A percentile compares a stretch with the other conserved stretches of the same genome.
phyloP scores from a whole-genome alignment of 64 coral and sea anemone genomes.

The Montipora efflorescens region DNA sequence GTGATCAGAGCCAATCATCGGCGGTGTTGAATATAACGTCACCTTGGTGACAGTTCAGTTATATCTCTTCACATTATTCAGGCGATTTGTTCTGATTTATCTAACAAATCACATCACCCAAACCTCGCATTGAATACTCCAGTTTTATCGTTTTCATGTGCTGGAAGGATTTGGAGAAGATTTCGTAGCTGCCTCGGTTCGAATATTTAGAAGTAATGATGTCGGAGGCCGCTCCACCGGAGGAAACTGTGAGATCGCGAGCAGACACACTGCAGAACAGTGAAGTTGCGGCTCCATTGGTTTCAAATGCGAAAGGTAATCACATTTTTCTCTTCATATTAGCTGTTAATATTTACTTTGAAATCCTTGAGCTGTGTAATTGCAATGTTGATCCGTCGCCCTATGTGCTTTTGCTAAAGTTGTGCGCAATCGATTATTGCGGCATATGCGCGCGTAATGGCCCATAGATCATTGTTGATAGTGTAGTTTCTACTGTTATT shows the following conservation, averaged over 20 bases:
- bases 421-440: background rate
- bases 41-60: background rate
- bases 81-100: background rate
- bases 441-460: background rate
- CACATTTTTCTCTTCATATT: background rate
- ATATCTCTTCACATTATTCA: background rate
- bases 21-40: slow-evolving; percentile 50
- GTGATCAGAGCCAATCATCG: slow-evolving; percentile 22
- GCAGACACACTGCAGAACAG: slow-evolving; percentile 71
- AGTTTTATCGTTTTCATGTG: background rate
- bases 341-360: background rate
- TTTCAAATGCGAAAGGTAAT: slow-evolving; percentile 76
- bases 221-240: slow-evolving; percentile 69
- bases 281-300: slow-evolving; percentile 82
- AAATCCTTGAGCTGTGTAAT: background rate
- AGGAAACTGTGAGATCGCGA: slow-evolving; percentile 61
- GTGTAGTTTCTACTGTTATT: background rate
- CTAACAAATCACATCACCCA: background rate
- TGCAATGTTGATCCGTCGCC: background rate
- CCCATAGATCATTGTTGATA: too few relatives aligned
- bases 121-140: background rate
- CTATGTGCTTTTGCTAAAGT: background rate
- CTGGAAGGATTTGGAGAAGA: background rate
- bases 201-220: slow-evolving; percentile 49
- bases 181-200: background rate